Base-by-base conservation (phyloP, 1,140 invertebrate species). In the Philotrypesis tridentata region DNA sequence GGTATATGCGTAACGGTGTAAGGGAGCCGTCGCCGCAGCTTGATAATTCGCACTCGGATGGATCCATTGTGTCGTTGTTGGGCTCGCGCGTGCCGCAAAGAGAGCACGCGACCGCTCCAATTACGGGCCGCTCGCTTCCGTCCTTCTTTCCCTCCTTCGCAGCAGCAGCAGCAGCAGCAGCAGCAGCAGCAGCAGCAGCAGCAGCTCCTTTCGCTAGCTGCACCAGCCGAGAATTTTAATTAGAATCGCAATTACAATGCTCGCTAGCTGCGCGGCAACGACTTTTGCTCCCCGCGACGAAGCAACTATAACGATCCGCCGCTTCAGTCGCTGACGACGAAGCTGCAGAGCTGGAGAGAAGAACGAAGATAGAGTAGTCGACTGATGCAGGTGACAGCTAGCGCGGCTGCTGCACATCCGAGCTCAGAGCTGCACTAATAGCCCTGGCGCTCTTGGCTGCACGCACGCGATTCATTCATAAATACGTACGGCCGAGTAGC, bases 41-140 rank as follows among this genome's bases (percentile, higher is more conserved):
- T 90, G 89, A 92, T 91, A 91, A 91, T 91, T 92, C 89, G 86
- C 90, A 90, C 88, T 90, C 87, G 89, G 87, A 86, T 89, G 89
- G 88, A 85, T 90, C 90, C 86, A 92, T 92, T 92, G 89, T 92
- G 86, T 86, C 84, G 48, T 55, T 17, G 2, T 55, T 55, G 48
- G 6, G 17, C 43, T 48, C 17, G 48, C 48, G 48, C 86, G 84
- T 83, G 85, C 83, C 48, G 48, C 48, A 55, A 55, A n/a, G 48
- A 55, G 48, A 55, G 87, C 89, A 91, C 89, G 90, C 88, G 88
- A 91, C 90, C 88, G 85, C 89, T 90, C 88, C 90, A 92, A 91
- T 91, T 92, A 91, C 87, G 86, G 25, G 11, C 4, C 60, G 85
- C 85, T 85, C 84, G 84, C 63, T 78, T 70, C 33, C 48, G 55